Conservation (phyloP, 2,113 vertebrate genomes). For the Alligator sinensis region DNA sequence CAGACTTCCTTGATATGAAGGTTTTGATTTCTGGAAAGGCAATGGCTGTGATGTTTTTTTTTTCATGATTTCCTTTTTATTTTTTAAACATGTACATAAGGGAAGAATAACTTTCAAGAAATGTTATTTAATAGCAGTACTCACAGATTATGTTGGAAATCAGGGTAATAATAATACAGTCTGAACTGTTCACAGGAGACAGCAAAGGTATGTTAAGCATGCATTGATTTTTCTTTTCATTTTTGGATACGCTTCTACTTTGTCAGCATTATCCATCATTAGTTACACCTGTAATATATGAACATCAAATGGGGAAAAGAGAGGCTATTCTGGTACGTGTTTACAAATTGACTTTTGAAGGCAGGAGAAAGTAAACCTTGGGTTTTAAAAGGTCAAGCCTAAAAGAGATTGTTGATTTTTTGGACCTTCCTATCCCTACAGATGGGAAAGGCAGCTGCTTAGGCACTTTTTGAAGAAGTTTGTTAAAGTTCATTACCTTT, state of each 20-base stretch:
- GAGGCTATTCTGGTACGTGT: not conserved
- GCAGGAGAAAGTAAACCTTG: not conserved
- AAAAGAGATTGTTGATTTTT: conserved; percentile 19
- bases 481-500: conserved; percentile 44
- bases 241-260: not conserved
- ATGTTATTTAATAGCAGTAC: not conserved
- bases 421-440: not conserved
- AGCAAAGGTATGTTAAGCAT: fast-evolving
- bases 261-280: fast-evolving
- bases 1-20: not conserved
- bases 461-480: not conserved
- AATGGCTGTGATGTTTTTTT: not conserved
- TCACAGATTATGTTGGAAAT: no score
- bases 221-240: not conserved
- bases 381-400: conserved; percentile 47
- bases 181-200: no score
- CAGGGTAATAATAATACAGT: no score
- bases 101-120: not conserved
- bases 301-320: not conserved
- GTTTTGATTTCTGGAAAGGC: not conserved
- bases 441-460: not conserved
- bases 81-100: not conserved
- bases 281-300: not conserved
- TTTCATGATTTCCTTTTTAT: not conserved
- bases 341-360: fast-evolving